These are phyloP conservation scores for Umimayanthus kanabou DNA, from an alignment of 92 coral and sea anemone species.

Conservation along the genomic window DNA sequence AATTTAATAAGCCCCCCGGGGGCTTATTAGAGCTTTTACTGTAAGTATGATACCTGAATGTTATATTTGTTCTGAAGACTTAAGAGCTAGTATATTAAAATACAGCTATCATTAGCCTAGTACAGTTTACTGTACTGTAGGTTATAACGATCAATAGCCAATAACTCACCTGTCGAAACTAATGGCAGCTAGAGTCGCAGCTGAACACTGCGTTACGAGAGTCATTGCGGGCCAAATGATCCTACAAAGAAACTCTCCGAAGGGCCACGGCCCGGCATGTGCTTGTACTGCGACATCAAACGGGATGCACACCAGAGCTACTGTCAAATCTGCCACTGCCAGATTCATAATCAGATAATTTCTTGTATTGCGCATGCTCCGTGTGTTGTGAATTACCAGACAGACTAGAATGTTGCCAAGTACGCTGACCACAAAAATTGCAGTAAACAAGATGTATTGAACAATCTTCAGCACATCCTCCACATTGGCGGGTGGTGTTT, in stretches of 20 bases:
- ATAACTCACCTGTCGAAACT: constrained; percentile 75
- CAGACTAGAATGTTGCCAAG: constrained; percentile 82
- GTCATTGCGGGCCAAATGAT: constrained; percentile 89
- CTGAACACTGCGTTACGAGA: constrained; percentile 88
- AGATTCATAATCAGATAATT: constrained; percentile 81
- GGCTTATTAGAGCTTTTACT: no score
- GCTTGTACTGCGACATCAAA: constrained; percentile 72
- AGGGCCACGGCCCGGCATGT: constrained; percentile 66
- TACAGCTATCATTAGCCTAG: neutral
- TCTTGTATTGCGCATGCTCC: constrained; percentile 85
- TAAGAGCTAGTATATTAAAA: neutral
- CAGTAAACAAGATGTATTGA: constrained; percentile 67
- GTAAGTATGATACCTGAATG: no score
- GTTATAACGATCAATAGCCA: neutral
- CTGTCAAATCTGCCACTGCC: constrained; percentile 84
- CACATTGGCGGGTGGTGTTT: neutral
- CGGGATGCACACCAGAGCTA: constrained; percentile 84
- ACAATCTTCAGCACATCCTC: constrained; percentile 46
- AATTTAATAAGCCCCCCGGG: no score
- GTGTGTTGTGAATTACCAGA: constrained; percentile 77
- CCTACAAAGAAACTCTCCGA: constrained; percentile 77
- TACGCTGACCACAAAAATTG: constrained; percentile 71
- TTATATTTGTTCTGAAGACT: no score
- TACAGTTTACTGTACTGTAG: neutral
- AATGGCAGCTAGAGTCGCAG: constrained; percentile 88